Evolutionary conservation across 2,113 vertebrate genomes (phyloP).

Genomic region (Labeo rohita): DNA sequence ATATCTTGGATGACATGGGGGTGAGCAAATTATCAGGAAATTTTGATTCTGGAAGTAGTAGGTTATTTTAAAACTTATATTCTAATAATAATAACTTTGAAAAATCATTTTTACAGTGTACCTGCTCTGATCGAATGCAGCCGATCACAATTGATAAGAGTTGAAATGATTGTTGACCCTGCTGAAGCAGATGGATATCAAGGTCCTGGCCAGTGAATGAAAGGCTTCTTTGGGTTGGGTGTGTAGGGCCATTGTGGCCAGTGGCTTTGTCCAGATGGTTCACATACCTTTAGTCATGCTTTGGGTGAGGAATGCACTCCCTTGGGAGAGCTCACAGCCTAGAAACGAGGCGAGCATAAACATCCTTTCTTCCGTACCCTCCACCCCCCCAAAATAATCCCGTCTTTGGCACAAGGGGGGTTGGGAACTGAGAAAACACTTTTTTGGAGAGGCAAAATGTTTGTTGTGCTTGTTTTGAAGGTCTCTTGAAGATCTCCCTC

Average conservation of each 20-base stretch:
- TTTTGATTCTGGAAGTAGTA: no score
- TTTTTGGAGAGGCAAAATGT: conserved; percentile 25
- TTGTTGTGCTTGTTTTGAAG: conserved; percentile 32
- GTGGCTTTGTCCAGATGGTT: conserved; percentile 83
- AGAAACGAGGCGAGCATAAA: conserved; percentile 82
- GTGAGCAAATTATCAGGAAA: no score
- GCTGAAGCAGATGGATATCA: conserved; percentile 59
- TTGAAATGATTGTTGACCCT: conserved; percentile 57
- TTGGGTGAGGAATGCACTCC: conserved; percentile 79
- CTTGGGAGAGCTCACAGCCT: conserved; percentile 75
- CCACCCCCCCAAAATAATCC: conserved; percentile 60
- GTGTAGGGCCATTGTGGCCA: conserved; percentile 76
- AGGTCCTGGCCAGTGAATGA: conserved; percentile 59
- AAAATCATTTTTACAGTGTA: background rate
- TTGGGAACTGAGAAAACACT: conserved; percentile 25
- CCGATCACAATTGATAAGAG: conserved; percentile 26
- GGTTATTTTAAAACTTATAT: no score
- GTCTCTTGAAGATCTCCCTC: conserved; percentile 2
- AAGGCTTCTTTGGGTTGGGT: conserved; percentile 60
- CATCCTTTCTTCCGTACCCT: conserved; percentile 70
- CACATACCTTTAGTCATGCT: conserved; percentile 79
- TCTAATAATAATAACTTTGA: no score
- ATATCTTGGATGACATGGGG: no score
- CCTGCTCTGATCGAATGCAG: conserved; percentile 35
- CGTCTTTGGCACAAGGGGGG: conserved; percentile 52